Base-by-base conservation (phyloP, 2,888 invertebrate genomes). In the Mechanitis mazaeus region DNA sequence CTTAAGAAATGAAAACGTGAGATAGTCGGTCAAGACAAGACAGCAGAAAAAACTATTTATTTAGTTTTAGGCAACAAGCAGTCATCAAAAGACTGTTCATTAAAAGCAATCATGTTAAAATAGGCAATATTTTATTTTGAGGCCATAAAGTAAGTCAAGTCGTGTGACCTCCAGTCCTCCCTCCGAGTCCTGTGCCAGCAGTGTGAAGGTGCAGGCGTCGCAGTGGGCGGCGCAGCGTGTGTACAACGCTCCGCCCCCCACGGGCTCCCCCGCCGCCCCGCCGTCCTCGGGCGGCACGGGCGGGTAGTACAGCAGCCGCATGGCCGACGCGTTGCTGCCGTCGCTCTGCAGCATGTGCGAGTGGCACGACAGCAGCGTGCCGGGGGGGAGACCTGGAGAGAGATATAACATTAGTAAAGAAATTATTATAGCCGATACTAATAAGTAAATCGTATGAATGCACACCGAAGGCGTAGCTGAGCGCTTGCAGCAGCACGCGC, bases 191-290 rank as follows among this genome's bases (percentile, higher is more conserved):
- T 94, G 92, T 46, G 94, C 92, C 54, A 95, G 85, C 64, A 95
- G 85, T 20, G 95, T 95, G 77, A 95, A 93, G 56, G 94, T 94
- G 67, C 94, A 95, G 69, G 93, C 93, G 80, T 95, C 95, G 33
- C 93, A 92, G 77, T 95, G 95, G 1, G 94, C 93, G 1, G 93
- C 94, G 75, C 94, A 94, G 47, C 94, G 91, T 50, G 93, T 93
- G 82, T 90, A 90, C 56, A 20, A 20, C 20, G 20, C 20, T 20
- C 20, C 20, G 20, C 20, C 20, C 20, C 20, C 20, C 20, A 20
- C 20, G 20, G 20, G 20, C 20, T 20, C 20, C 20, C 20, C 20
- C 1, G 20, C 20, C 20, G 20, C 20, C 20, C 20, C 20, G 20
- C 91, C 89, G 74, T 92, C 92, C 67, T 92, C 92, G 12, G 92